phyloP scores from a whole-genome alignment of 2,797 vertebrate genomes.

The Selene dorsalis region DNA sequence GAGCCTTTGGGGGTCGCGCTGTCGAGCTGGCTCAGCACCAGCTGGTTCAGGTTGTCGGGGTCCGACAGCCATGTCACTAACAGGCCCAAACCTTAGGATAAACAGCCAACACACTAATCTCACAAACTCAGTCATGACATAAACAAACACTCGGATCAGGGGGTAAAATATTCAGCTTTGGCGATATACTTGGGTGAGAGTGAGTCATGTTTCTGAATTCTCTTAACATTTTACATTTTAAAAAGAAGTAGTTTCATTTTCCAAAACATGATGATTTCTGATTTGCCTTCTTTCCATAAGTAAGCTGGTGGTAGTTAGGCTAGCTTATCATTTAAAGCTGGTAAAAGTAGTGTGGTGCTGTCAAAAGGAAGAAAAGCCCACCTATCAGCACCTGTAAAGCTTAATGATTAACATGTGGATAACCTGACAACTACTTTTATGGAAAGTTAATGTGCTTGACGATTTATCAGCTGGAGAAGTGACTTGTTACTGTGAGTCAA shows the following conservation, averaged over 20 bases:
- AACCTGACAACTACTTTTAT: neutral
- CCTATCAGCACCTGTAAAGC: neutral
- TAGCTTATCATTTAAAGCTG: neutral
- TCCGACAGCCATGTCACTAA: slow-evolving; percentile 83
- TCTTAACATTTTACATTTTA: neutral
- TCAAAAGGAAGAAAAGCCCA: neutral
- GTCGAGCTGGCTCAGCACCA: slow-evolving; percentile 83
- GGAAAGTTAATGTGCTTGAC: neutral
- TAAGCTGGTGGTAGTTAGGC: neutral
- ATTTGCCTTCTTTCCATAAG: neutral
- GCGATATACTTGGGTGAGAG: neutral
- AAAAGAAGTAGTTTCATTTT: neutral
- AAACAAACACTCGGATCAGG: neutral
- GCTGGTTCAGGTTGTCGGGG: slow-evolving; percentile 86
- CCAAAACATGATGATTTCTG: neutral
- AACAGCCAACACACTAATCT: slow-evolving; percentile 15
- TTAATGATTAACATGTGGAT: neutral
- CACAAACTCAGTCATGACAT: neutral
- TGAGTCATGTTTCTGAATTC: neutral
- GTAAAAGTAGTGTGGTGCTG: neutral
- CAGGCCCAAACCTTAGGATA: slow-evolving; percentile 74
- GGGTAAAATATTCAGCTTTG: slow-evolving; percentile 1
- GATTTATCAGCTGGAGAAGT: neutral
- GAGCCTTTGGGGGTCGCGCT: slow-evolving; percentile 63
- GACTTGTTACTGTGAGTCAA: neutral